Evolutionary conservation across 1,140 invertebrate genomes (phyloP).

Genomic region (Stegodyphus dumicola): DNA sequence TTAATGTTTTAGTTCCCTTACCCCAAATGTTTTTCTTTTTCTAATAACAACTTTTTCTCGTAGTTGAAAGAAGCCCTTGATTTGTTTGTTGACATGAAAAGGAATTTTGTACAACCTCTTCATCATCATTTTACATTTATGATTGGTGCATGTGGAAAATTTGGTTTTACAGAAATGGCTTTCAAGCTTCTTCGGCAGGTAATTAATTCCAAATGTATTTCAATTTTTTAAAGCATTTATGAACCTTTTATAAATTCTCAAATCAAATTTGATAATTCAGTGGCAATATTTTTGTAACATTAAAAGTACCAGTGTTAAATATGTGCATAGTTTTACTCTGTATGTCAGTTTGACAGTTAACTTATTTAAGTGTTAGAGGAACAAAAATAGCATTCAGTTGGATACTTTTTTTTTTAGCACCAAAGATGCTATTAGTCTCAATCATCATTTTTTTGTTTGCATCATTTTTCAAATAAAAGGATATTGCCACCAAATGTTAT

Average conservation of each 20-base stretch:
- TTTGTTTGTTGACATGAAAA: conserved; percentile 80
- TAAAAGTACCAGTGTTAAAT: too few relatives aligned
- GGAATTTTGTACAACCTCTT: conserved; percentile 81
- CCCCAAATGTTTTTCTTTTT: too few relatives aligned
- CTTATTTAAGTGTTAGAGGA: too few relatives aligned
- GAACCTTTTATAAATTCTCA: background rate
- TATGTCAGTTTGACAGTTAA: too few relatives aligned
- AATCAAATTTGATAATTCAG: background rate
- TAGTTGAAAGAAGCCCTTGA: conserved; percentile 76
- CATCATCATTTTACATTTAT: conserved; percentile 83
- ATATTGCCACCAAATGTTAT: too few relatives aligned
- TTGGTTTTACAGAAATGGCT: conserved; percentile 85
- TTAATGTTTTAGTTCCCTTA: too few relatives aligned
- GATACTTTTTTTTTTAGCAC: too few relatives aligned
- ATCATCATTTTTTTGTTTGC: too few relatives aligned
- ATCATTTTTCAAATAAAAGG: too few relatives aligned
- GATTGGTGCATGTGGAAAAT: conserved; percentile 81
- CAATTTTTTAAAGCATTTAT: background rate
- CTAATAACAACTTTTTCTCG: background rate
- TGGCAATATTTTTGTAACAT: background rate
- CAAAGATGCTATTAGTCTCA: too few relatives aligned
- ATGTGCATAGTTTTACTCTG: too few relatives aligned
- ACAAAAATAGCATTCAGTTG: too few relatives aligned
- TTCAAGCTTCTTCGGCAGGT: conserved; percentile 82
- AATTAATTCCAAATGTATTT: conserved; percentile 2